Evolutionary conservation across 2,888 invertebrate species (phyloP).

Genomic region (Coelopa pilipes): DNA sequence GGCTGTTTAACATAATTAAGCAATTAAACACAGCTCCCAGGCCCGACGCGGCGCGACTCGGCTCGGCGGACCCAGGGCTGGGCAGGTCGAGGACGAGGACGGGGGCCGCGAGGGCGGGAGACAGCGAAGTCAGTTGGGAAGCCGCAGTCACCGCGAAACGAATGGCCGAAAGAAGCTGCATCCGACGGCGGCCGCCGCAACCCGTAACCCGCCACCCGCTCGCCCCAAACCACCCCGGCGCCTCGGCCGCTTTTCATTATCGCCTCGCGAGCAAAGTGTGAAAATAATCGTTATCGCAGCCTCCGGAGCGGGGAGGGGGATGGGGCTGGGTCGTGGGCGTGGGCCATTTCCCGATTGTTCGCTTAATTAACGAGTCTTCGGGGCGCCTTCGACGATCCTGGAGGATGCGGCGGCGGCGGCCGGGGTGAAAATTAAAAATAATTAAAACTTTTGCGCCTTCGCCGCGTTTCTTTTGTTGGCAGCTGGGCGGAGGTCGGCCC

Average conservation of each 20-base stretch:
- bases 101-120: not conserved
- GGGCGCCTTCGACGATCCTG: constrained; percentile 33
- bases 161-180: constrained; percentile 44
- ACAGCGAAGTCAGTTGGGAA: constrained; percentile 49
- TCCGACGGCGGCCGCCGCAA: constrained; percentile 29
- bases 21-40: constrained; percentile 55
- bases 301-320: constrained; percentile 44
- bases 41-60: not conserved
- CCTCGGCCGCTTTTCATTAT: constrained; percentile 29
- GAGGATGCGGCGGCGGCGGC: not conserved
- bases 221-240: not conserved
- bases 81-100: not conserved
- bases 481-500: constrained; percentile 1
- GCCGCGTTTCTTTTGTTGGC: constrained; percentile 18
- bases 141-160: constrained; percentile 59
- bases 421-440: constrained; percentile 61
- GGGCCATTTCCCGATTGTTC: constrained; percentile 53
- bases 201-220: constrained; percentile 27
- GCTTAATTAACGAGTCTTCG: constrained; percentile 60
- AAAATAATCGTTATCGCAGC: constrained; percentile 62
- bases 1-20: constrained; percentile 62
- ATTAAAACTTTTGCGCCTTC: constrained; percentile 56
- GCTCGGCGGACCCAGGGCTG: not conserved
- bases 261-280: constrained; percentile 51
- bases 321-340: not conserved